A percentile compares a stretch with the other conserved stretches of the same genome.
Conservation (phyloP, 2,113 vertebrate species). For the Meles meles region DNA sequence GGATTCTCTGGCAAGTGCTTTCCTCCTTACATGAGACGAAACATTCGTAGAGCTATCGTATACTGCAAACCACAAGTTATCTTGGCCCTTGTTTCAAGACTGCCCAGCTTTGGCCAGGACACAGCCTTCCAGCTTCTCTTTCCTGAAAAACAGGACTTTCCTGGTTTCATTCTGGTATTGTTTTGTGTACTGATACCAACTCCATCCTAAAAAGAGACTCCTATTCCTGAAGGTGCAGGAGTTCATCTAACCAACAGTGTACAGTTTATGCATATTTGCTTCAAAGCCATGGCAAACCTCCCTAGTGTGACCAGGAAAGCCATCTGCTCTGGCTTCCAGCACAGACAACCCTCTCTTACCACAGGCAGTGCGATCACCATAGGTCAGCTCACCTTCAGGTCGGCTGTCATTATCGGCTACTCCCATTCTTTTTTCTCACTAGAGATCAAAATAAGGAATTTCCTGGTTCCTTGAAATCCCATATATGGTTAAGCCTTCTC, state of each 20-base stretch:
- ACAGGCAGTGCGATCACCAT: conserved; percentile 46
- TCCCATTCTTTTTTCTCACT: conserved; percentile 59
- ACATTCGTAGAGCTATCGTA: background rate
- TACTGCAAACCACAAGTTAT: background rate
- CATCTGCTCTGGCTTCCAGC: conserved; percentile 55
- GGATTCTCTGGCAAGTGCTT: background rate
- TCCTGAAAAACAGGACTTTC: background rate
- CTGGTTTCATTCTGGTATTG: background rate
- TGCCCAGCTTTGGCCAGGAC: background rate
- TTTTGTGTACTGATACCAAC: background rate
- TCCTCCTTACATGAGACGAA: background rate
- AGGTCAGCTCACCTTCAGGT: background rate
- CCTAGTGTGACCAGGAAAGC: background rate
- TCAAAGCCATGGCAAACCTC: conserved; percentile 40
- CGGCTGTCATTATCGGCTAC: conserved; percentile 57
- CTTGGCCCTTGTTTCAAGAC: background rate
- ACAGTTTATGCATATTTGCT: conserved; percentile 5
- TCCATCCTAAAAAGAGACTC: background rate
- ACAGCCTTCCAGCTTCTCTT: background rate
- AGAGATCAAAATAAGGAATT: conserved; percentile 40
- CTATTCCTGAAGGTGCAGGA: background rate
- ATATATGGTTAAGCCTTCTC: background rate
- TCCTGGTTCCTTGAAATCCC: conserved; percentile 47
- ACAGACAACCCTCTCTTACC: conserved; percentile 49
- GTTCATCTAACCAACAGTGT: background rate